Base-by-base conservation (phyloP, 2,888 invertebrate species). In the Ochlodes sylvanus region DNA sequence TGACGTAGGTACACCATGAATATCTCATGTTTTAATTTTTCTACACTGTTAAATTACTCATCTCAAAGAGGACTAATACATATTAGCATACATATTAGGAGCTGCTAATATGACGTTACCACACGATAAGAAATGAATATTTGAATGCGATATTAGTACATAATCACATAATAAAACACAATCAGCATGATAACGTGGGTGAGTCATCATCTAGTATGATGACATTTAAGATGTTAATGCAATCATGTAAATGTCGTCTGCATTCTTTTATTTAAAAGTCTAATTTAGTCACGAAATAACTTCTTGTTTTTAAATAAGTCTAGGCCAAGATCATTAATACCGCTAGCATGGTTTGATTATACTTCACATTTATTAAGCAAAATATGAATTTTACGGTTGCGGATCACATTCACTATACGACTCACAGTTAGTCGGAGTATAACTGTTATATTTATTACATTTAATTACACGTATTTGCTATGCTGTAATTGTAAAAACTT, bases 231-330 rank as follows among this genome's bases (percentile, higher is more conserved):
- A 58, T 58, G 41, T 58, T 34, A 64, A 52, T 42, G n/a, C 27
- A 57, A 38, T 27, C 32, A 65, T 38, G 34, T 50, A 58, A 65
- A 65, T 65, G 21, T 50, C 21, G 58, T 52, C 50, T 15, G 57
- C 65, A 65, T 65, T 65, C 65, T 41, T n/a, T 65, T n/a, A 15
- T 63, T 52, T 38, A 52, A 62, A 63, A 41, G 15, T 54, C 32
- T 47, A 17, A 64, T 57, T 38, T 7, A 56, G 38, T 47, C 19
- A 38, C 44, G 44, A 34, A 17, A 38, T 12, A 50, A 50, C 38
- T n/a, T 19, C 38, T 52, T 63, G 27, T 41, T 32, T 32, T 44
- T 32, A 44, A 65, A 50, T 12, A 65, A 57, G 38, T 55, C 63
- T 44, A 65, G 38, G 57, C 38, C 19, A 57, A 47, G 47, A 47